These are phyloP conservation scores for Byasa hedistus DNA, from an alignment of 2,888 invertebrate genomes.

Conservation along the genomic window DNA sequence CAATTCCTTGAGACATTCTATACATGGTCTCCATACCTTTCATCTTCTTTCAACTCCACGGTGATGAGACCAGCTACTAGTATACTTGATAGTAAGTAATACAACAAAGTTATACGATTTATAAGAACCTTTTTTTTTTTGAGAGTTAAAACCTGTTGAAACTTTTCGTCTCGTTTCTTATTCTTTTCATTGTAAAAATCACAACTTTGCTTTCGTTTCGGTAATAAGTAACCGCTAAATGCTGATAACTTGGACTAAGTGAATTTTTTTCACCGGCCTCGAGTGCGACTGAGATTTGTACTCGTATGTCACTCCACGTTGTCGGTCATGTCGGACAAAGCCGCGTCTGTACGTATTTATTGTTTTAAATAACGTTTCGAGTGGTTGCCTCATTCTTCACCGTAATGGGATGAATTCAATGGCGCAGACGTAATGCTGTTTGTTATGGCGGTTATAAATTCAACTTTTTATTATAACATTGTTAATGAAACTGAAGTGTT, in stretches of 20 bases:
- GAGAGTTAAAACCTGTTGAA: too few species aligned
- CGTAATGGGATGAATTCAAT: conserved; percentile 12
- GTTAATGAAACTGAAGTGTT: background rate
- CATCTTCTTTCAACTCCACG: too few species aligned
- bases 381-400: conserved; percentile 1
- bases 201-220: too few species aligned
- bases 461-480: too few species aligned
- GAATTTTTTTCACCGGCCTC: background rate
- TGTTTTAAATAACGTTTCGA: conserved; percentile 23
- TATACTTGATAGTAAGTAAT: too few species aligned
- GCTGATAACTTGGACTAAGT: background rate
- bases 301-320: conserved; percentile 23
- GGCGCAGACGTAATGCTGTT: background rate
- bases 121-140: too few species aligned
- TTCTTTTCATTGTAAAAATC: too few species aligned
- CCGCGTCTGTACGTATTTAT: conserved; percentile 17
- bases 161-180: too few species aligned
- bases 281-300: conserved; percentile 16
- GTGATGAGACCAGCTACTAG: too few species aligned
- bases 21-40: too few species aligned
- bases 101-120: too few species aligned
- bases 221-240: conserved; percentile 1
- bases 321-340: conserved; percentile 27
- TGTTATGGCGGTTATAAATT: background rate
- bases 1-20: too few species aligned